Conservation (phyloP, 2,888 invertebrate species). For the Platypus cylindrus region DNA sequence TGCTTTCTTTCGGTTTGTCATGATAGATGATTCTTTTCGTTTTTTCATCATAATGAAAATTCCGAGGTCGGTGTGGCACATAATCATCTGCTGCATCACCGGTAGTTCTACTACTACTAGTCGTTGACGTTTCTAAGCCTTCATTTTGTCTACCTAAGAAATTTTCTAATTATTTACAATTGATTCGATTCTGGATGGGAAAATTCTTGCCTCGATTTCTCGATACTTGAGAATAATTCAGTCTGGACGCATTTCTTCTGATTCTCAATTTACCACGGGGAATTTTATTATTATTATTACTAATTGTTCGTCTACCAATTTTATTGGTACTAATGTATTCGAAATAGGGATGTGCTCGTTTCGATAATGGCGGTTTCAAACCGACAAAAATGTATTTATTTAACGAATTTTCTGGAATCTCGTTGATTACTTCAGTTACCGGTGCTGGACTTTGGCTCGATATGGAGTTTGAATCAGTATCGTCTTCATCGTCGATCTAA, state of each 20-base stretch:
- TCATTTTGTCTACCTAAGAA: slow-evolving; percentile 17
- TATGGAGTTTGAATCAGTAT: too few species aligned
- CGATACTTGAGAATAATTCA: slow-evolving; percentile 24
- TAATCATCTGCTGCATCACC: slow-evolving; percentile 30
- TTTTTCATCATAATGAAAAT: slow-evolving; percentile 32
- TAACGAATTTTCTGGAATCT: slow-evolving; percentile 11
- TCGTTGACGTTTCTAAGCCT: slow-evolving; percentile 14
- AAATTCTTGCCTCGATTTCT: slow-evolving; percentile 19
- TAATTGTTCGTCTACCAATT: slow-evolving; percentile 9
- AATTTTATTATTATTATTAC: too few species aligned
- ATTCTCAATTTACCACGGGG: slow-evolving; percentile 13
- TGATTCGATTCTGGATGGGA: not conserved
- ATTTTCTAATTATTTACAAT: slow-evolving; percentile 10
- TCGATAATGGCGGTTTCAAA: slow-evolving; percentile 30
- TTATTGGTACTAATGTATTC: slow-evolving; percentile 19
- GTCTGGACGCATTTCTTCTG: slow-evolving; percentile 22
- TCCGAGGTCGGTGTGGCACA: slow-evolving; percentile 30
- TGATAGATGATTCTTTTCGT: slow-evolving; percentile 30
- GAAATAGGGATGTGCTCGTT: slow-evolving; percentile 24
- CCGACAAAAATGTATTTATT: slow-evolving; percentile 30
- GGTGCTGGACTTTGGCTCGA: slow-evolving; percentile 4
- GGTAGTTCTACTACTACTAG: slow-evolving; percentile 3
- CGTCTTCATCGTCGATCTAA: too few species aligned
- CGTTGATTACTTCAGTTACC: slow-evolving; percentile 8
- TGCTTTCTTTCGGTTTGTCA: slow-evolving; percentile 15